Percentiles rank a stretch among this genome's conserved stretches.
Evolutionary conservation across 35 echinoderm and acorn worm genomes (phyloP).

Genomic region (Ophioderma brevispina): DNA sequence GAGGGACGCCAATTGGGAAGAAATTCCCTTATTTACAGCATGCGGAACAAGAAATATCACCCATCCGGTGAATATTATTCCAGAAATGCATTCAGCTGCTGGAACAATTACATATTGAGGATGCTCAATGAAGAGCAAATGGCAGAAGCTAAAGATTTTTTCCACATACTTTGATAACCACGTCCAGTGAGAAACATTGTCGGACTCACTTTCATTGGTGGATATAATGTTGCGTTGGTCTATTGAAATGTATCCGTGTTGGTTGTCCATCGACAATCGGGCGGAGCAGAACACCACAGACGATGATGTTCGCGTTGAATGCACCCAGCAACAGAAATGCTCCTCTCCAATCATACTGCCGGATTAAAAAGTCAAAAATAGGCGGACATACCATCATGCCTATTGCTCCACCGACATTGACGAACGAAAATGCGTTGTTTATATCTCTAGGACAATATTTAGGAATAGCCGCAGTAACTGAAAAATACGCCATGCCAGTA

Average conservation of each 20-base stretch:
- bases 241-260: no score
- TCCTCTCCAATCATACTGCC: not conserved
- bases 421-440: not conserved
- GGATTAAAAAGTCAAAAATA: not conserved
- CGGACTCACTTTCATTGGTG: not conserved
- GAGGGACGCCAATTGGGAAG: not conserved
- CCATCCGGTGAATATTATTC: not conserved
- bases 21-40: not conserved
- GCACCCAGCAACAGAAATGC: not conserved
- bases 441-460: not conserved
- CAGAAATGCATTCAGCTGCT: not conserved
- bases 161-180: not conserved
- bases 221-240: not conserved
- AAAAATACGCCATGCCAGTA: not conserved
- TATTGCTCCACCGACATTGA: not conserved
- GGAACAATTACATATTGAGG: not conserved
- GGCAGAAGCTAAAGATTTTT: not conserved
- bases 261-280: not conserved
- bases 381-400: not conserved
- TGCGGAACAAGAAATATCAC: conserved; percentile 3
- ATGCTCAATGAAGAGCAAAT: not conserved
- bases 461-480: not conserved
- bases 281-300: not conserved
- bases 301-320: not conserved
- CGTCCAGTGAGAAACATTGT: not conserved